Percentiles rank a stretch among this genome's conserved stretches.
These are phyloP conservation scores for Atherix ibis DNA, from an alignment of 2,888 invertebrate species.

Conservation along the genomic window DNA sequence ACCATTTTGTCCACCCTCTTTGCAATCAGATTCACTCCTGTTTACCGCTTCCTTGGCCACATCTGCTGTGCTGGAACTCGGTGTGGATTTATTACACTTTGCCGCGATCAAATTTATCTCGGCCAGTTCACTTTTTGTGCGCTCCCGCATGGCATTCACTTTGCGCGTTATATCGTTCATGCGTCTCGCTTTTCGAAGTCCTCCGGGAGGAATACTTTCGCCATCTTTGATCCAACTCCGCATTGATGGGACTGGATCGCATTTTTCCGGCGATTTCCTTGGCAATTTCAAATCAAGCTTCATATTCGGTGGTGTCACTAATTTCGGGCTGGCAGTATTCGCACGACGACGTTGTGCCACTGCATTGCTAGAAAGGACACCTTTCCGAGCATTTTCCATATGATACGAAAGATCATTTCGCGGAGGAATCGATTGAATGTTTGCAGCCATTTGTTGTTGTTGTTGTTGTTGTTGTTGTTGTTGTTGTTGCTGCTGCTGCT, in stretches of 20 bases:
- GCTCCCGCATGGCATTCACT: conserved; percentile 21
- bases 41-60: neutral
- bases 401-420: conserved; percentile 20
- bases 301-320: conserved; percentile 10
- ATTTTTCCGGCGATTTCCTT: conserved; percentile 10
- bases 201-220: no score
- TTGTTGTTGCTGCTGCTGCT: conserved; percentile 10
- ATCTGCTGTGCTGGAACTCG: neutral
- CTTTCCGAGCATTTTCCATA: conserved; percentile 21
- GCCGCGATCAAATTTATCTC: conserved; percentile 30
- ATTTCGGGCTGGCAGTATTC: conserved; percentile 17
- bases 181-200: conserved; percentile 16
- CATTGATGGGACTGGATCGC: conserved; percentile 10
- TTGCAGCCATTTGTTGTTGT: no score
- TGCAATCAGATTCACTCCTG: conserved; percentile 4
- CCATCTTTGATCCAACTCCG: conserved; percentile 16
- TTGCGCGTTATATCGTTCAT: conserved; percentile 23
- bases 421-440: conserved; percentile 9
- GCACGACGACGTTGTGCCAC: conserved; percentile 17
- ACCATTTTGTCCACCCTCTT: neutral
- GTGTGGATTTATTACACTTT: conserved; percentile 16
- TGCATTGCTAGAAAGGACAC: conserved; percentile 15
- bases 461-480: no score
- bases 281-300: conserved; percentile 7
- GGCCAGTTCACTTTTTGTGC: conserved; percentile 27